phyloP scores from a whole-genome alignment of 2,113 vertebrate species.

The Lucifuga dentata region DNA sequence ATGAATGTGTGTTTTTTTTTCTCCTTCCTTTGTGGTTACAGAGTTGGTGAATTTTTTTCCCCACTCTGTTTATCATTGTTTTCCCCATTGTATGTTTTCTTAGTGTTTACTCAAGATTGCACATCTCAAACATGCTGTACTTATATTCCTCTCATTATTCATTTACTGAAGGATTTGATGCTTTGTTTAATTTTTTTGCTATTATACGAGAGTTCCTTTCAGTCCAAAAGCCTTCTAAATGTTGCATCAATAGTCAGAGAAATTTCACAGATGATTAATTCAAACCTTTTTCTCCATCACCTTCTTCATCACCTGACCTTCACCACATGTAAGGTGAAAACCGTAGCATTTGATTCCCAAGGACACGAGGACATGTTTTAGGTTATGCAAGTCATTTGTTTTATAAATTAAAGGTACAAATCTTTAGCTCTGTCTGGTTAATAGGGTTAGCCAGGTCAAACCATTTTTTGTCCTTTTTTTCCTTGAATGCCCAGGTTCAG shows the following conservation, averaged over 20 bases:
- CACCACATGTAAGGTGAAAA: constrained; percentile 71
- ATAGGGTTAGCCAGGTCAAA: constrained; percentile 84
- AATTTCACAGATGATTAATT: constrained; percentile 69
- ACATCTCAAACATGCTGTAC: constrained; percentile 41
- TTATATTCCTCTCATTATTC: constrained; percentile 55
- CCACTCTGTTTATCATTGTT: neutral
- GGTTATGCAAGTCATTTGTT: constrained; percentile 77
- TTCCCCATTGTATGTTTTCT: constrained; percentile 48
- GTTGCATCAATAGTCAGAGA: constrained; percentile 8
- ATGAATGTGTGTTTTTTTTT: constrained; percentile 38
- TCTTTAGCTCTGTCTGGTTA: constrained; percentile 84
- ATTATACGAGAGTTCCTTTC: neutral
- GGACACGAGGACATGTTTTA: constrained; percentile 75
- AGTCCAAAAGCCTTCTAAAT: constrained; percentile 2
- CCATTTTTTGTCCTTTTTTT: constrained; percentile 79
- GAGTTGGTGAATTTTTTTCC: constrained; percentile 52
- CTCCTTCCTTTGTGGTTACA: constrained; percentile 32
- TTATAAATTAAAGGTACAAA: constrained; percentile 82
- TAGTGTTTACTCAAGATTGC: constrained; percentile 57
- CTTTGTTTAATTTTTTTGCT: constrained; percentile 31
- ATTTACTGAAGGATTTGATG: constrained; percentile 50
- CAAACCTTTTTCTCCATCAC: constrained; percentile 77
- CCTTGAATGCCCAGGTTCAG: constrained; percentile 75
- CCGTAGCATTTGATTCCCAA: constrained; percentile 77
- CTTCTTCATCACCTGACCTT: constrained; percentile 80